Percentiles rank a stretch among this genome's conserved stretches.
Evolutionary conservation across 2,888 invertebrate species (phyloP).

Genomic region (Embidobia sp.): DNA sequence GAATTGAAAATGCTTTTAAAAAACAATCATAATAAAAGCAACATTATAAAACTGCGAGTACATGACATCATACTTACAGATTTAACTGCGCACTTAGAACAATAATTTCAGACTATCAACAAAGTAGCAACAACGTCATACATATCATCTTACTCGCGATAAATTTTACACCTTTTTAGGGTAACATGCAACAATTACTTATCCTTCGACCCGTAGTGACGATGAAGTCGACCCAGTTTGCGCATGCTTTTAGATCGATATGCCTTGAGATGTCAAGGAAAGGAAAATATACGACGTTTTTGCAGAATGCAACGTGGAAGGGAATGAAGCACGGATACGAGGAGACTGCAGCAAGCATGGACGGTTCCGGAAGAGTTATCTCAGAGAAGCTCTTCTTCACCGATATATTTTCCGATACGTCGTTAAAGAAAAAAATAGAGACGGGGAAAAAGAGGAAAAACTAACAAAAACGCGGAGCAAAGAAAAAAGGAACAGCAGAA

Average conservation of each 20-base stretch:
- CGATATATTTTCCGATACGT: constrained; percentile 50
- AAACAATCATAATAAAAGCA: too few relatives aligned
- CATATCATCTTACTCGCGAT: constrained; percentile 18
- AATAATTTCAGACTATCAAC: not conserved
- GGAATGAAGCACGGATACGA: constrained; percentile 41
- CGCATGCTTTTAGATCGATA: constrained; percentile 60
- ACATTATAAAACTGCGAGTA: too few relatives aligned
- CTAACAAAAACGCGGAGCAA: constrained; percentile 3
- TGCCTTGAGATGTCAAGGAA: constrained; percentile 47
- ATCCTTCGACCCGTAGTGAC: constrained; percentile 40
- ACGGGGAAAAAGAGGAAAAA: not conserved
- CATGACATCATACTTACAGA: not conserved
- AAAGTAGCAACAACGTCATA: not conserved
- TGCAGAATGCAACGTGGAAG: constrained; percentile 44
- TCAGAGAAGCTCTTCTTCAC: constrained; percentile 39
- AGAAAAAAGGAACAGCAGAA: constrained; percentile 3
- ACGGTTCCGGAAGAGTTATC: constrained; percentile 59
- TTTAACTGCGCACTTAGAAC: not conserved
- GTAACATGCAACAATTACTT: constrained; percentile 52
- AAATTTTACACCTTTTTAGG: constrained; percentile 34
- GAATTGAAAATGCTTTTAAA: too few relatives aligned
- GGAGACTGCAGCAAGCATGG: constrained; percentile 36
- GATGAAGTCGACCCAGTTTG: constrained; percentile 55
- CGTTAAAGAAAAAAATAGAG: constrained; percentile 24
- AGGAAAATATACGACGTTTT: constrained; percentile 65